These are phyloP conservation scores for Corythoichthys intestinalis DNA, from an alignment of 2,113 vertebrate species.

Conservation along the genomic window DNA sequence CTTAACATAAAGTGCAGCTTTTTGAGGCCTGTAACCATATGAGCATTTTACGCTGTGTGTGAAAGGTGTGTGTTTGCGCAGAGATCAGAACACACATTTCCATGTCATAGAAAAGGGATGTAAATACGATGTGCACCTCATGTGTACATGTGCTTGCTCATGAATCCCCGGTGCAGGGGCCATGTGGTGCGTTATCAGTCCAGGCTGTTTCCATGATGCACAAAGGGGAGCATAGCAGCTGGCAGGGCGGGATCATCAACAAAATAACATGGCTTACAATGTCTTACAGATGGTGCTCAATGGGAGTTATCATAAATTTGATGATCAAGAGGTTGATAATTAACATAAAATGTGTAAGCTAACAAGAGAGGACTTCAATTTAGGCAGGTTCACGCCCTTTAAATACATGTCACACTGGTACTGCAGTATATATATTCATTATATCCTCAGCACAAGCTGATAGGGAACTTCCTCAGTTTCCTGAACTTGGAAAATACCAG, in stretches of 20 bases:
- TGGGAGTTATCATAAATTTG: conserved; percentile 2
- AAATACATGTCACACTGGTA: conserved; percentile 22
- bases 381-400: conserved; percentile 40
- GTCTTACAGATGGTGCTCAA: conserved; percentile 4
- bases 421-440: conserved; percentile 10
- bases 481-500: conserved; percentile 49
- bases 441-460: conserved; percentile 26
- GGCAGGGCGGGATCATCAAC: conserved; percentile 9
- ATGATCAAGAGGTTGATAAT: conserved; percentile 35
- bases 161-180: background rate
- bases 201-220: conserved; percentile 34
- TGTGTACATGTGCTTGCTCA: background rate
- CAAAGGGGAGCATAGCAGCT: conserved; percentile 26
- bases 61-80: conserved; percentile 36
- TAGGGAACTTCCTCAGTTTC: conserved; percentile 54
- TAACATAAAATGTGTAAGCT: conserved; percentile 8
- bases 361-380: background rate
- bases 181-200: conserved; percentile 36
- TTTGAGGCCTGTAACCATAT: background rate
- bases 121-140: conserved; percentile 10
- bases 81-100: conserved; percentile 24
- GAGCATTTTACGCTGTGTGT: conserved; percentile 30
- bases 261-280: conserved; percentile 2
- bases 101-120: conserved; percentile 21
- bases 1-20: no score